A percentile compares a stretch with the other conserved stretches of the same genome.
These are phyloP conservation scores for Schizopygopsis malacanthus DNA, from an alignment of 2,797 vertebrate genomes.

Conservation along the genomic window DNA sequence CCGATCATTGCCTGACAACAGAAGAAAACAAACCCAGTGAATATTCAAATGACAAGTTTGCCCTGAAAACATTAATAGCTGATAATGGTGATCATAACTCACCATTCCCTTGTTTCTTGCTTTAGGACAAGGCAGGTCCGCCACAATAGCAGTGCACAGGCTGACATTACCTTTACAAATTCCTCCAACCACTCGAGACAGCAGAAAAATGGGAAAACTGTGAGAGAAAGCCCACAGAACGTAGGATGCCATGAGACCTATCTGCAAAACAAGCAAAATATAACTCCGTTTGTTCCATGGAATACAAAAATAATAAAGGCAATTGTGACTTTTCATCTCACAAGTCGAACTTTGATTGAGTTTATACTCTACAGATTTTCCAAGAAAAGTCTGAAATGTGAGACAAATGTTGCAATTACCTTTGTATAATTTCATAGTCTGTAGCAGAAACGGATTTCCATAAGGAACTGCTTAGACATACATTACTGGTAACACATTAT, in stretches of 20 bases:
- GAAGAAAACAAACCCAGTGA: slow-evolving; percentile 27
- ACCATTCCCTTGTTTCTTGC: slow-evolving; percentile 95
- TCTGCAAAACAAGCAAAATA: slow-evolving; percentile 72
- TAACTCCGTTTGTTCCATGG: slow-evolving; percentile 12
- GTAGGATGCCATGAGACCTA: slow-evolving; percentile 89
- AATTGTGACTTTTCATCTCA: neutral
- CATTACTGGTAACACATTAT: neutral
- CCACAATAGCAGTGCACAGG: slow-evolving; percentile 91
- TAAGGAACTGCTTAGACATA: neutral
- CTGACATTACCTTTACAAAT: slow-evolving; percentile 96
- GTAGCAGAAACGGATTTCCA: neutral
- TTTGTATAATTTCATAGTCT: neutral
- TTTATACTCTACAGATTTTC: neutral
- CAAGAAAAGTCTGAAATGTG: neutral
- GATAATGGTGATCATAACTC: slow-evolving; percentile 57
- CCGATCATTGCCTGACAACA: slow-evolving; percentile 91
- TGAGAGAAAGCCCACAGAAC: slow-evolving; percentile 90
- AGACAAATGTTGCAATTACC: neutral
- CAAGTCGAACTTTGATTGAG: neutral
- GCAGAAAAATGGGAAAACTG: slow-evolving; percentile 91
- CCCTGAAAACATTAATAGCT: neutral
- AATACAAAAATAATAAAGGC: neutral
- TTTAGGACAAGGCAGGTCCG: slow-evolving; percentile 86
- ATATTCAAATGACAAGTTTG: neutral
- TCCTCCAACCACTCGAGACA: slow-evolving; percentile 91